phyloP scores from a whole-genome alignment of 2,797 vertebrate genomes.

The Enteromius viviparus region DNA sequence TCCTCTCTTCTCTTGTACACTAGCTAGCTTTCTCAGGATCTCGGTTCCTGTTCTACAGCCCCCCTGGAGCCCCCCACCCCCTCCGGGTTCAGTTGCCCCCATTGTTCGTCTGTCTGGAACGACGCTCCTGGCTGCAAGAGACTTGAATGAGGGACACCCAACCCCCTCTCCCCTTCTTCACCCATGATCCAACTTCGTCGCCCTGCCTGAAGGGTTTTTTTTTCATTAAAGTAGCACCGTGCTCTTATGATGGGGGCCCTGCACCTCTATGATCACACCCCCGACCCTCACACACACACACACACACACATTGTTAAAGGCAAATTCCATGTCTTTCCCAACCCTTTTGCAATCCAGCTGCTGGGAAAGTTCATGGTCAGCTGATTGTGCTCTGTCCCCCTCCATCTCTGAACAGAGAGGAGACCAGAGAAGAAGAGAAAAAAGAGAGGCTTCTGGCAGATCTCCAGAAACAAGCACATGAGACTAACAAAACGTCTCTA shows the following conservation, averaged over 20 bases:
- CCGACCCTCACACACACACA: not conserved
- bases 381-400: constrained; percentile 37
- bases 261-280: constrained; percentile 49
- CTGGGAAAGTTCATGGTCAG: constrained; percentile 45
- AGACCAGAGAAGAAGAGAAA: no score
- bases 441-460: constrained; percentile 20
- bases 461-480: constrained; percentile 20
- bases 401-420: constrained; percentile 37
- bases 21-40: constrained; percentile 66
- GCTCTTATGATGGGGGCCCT: constrained; percentile 54
- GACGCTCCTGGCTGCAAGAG: constrained; percentile 57
- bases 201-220: constrained; percentile 50
- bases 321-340: constrained; percentile 21
- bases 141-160: constrained; percentile 65
- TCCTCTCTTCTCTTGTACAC: constrained; percentile 47
- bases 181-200: constrained; percentile 14
- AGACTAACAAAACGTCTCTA: constrained; percentile 34
- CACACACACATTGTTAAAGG: not conserved
- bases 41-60: constrained; percentile 55
- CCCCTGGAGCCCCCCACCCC: constrained; percentile 48
- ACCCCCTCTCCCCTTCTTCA: constrained; percentile 39
- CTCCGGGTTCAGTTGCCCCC: constrained; percentile 58
- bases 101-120: constrained; percentile 79
- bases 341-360: constrained; percentile 31
- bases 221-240: constrained; percentile 58